Percentiles rank a stretch among this genome's conserved stretches.
phyloP scores from a whole-genome alignment of 2,888 invertebrate genomes.

The Leptinotarsa haldemani region DNA sequence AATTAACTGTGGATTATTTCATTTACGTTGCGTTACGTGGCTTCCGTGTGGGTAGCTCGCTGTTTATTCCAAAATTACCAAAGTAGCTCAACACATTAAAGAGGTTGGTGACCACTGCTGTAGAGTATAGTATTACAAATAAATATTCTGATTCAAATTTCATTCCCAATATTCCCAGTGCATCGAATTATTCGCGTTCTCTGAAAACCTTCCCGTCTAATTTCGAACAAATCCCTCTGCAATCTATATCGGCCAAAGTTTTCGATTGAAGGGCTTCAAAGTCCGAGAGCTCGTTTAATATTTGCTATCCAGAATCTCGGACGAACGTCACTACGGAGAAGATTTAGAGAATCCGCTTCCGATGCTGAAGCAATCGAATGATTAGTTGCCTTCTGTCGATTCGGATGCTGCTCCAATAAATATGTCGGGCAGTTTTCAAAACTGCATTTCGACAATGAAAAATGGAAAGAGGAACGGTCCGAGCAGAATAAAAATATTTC shows the following conservation, averaged over 20 bases:
- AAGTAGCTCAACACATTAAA: no score
- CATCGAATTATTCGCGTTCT: no score
- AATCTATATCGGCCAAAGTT: conserved; percentile 2
- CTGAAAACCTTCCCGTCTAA: no score
- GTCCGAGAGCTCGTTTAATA: neutral
- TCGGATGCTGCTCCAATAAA: neutral
- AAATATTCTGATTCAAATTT: no score
- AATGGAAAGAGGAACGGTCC: neutral
- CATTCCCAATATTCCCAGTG: no score
- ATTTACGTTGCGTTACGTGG: no score
- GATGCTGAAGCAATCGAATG: neutral
- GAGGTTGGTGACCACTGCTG: no score
- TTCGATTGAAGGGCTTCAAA: neutral
- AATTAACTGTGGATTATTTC: no score
- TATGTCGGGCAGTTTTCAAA: neutral
- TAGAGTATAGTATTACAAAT: no score
- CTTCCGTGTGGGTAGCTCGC: no score
- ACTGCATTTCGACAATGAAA: neutral
- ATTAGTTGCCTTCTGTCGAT: neutral
- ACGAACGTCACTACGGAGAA: neutral
- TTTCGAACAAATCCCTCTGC: neutral
- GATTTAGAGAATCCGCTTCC: neutral
- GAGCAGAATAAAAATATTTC: neutral
- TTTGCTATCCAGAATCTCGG: conserved; percentile 1
- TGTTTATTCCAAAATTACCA: no score